phyloP scores from a whole-genome alignment of 2,113 vertebrate species.

The Mobula hypostoma region DNA sequence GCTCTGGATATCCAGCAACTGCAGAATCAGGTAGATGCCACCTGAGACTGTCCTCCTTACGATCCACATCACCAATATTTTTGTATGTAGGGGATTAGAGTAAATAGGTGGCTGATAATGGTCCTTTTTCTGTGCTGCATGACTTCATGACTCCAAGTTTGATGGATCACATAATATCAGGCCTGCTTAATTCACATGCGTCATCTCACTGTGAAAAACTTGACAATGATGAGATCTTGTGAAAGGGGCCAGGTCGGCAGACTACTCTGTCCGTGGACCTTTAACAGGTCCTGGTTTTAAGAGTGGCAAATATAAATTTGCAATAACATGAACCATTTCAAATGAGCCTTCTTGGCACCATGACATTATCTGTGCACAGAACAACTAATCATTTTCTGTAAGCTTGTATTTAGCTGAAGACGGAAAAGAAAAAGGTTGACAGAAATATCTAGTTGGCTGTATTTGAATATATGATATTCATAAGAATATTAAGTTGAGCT shows the following conservation, averaged over 20 bases:
- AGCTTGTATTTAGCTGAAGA: not conserved
- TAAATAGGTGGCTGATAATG: too few species aligned
- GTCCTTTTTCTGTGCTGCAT: too few species aligned
- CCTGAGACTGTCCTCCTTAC: too few species aligned
- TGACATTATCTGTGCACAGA: not conserved
- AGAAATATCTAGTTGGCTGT: conserved; percentile 1
- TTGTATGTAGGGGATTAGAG: too few species aligned
- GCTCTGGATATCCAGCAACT: too few species aligned
- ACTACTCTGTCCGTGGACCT: not conserved
- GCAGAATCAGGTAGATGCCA: too few species aligned
- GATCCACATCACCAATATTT: too few species aligned
- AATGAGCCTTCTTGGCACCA: not conserved
- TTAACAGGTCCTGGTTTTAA: not conserved
- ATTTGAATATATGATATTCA: not conserved
- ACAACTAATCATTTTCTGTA: not conserved
- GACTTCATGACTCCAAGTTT: not conserved
- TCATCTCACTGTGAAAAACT: not conserved
- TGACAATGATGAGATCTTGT: not conserved
- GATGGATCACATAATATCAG: not conserved
- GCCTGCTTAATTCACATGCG: not conserved
- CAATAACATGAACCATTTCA: not conserved
- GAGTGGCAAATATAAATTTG: not conserved
- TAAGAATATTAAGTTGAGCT: not conserved
- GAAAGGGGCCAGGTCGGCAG: not conserved
- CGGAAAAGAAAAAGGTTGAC: not conserved